A percentile compares a stretch with the other conserved stretches of the same genome.
Evolutionary conservation across 2,797 vertebrate species (phyloP).

Genomic region (Halcyon badia): DNA sequence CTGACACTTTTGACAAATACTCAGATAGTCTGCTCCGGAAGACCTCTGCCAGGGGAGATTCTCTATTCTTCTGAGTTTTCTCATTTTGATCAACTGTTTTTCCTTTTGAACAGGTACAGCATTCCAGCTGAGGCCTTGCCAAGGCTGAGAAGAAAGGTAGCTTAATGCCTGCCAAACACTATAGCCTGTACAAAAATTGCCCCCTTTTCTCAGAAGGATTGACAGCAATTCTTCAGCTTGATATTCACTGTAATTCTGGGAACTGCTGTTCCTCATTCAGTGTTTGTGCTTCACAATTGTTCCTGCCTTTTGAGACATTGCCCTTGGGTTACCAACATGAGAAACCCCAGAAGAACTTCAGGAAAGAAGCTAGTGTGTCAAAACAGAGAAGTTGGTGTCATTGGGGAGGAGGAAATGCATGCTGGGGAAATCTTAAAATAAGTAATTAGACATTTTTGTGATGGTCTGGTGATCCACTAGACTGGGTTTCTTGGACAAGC

Average conservation of each 20-base stretch:
- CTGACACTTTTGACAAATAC: not conserved
- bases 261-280: slow-evolving; percentile 11
- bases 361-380: not conserved
- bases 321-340: not conserved
- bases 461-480: not conserved
- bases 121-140: not conserved
- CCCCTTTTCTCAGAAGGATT: not conserved
- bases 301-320: not conserved
- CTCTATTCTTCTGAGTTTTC: not conserved
- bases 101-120: not conserved
- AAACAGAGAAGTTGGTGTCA: not conserved
- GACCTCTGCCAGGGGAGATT: not conserved
- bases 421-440: not conserved
- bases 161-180: not conserved
- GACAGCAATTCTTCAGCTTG: not conserved
- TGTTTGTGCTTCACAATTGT: not conserved
- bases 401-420: not conserved
- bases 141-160: slow-evolving; percentile 8
- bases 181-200: not conserved
- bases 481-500: not conserved
- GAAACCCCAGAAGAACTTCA: not conserved
- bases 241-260: not conserved
- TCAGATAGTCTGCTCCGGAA: not conserved
- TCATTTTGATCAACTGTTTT: not conserved
- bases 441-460: not conserved